phyloP scores from a whole-genome alignment of 1,140 invertebrate genomes.

The Aethina tumida region DNA sequence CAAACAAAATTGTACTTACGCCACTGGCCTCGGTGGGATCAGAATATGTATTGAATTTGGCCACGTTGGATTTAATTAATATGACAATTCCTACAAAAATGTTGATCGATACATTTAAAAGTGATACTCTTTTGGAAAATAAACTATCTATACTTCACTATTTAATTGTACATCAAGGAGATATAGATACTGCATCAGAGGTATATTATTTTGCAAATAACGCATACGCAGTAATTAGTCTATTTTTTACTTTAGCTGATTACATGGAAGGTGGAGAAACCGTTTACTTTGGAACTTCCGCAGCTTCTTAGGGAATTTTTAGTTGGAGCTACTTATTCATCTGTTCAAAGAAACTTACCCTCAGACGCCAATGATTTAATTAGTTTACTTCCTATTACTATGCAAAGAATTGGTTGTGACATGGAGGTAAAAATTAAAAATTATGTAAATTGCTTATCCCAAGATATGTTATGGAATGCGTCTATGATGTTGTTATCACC shows the following conservation, averaged over 20 bases:
- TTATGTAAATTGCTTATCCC: slow-evolving; percentile 25
- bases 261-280: slow-evolving; percentile 40
- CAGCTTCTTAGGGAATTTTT: slow-evolving; percentile 68
- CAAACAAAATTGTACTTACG: slow-evolving; percentile 52
- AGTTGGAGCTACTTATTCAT: slow-evolving; percentile 56
- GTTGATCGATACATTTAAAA: slow-evolving; percentile 56
- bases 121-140: slow-evolving; percentile 52
- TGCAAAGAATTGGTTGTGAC: slow-evolving; percentile 40
- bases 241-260: slow-evolving; percentile 38
- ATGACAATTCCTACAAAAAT: slow-evolving; percentile 50
- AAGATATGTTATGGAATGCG: slow-evolving; percentile 67
- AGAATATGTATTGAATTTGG: slow-evolving; percentile 52
- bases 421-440: slow-evolving; percentile 43
- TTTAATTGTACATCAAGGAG: slow-evolving; percentile 61
- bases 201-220: slow-evolving; percentile 29
- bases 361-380: slow-evolving; percentile 55
- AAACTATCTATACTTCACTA: slow-evolving; percentile 69
- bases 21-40: slow-evolving; percentile 47
- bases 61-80: slow-evolving; percentile 59
- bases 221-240: background rate
- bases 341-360: slow-evolving; percentile 60
- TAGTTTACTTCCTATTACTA: slow-evolving; percentile 60
- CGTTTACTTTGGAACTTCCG: slow-evolving; percentile 41
- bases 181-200: slow-evolving; percentile 58
- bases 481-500: slow-evolving; percentile 73